Evolutionary conservation across 2,888 invertebrate species (phyloP).

Genomic region (Drepanosiphum platanoidis): DNA sequence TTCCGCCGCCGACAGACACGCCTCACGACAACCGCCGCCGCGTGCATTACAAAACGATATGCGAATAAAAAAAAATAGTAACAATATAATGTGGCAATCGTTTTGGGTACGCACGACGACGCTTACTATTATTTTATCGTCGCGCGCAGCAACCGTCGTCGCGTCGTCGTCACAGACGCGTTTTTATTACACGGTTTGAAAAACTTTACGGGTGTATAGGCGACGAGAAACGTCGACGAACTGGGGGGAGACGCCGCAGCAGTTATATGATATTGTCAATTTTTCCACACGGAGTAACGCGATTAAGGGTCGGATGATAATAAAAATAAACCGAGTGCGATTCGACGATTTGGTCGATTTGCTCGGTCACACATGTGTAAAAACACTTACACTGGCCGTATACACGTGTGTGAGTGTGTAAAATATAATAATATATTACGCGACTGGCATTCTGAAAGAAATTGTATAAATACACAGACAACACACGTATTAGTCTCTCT

Average conservation of each 20-base stretch:
- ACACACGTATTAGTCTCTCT: not conserved
- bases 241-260: no score
- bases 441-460: slow-evolving; percentile 9
- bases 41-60: no score
- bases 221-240: slow-evolving; percentile 2
- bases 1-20: no score
- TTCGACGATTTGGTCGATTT: slow-evolving; percentile 43
- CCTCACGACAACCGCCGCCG: no score
- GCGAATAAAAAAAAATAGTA: no score
- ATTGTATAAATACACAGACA: not conserved
- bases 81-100: no score
- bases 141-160: no score
- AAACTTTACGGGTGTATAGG: no score
- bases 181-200: not conserved
- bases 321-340: slow-evolving; percentile 41
- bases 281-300: slow-evolving; percentile 31
- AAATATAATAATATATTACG: slow-evolving; percentile 24
- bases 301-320: slow-evolving; percentile 15
- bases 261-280: slow-evolving; percentile 23
- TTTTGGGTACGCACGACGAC: no score
- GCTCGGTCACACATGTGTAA: slow-evolving; percentile 35
- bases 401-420: no score
- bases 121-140: no score
- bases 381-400: slow-evolving; percentile 12
- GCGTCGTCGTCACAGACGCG: no score